Conservation (phyloP, 1,140 invertebrate genomes). For the Neuroterus valhalla region DNA sequence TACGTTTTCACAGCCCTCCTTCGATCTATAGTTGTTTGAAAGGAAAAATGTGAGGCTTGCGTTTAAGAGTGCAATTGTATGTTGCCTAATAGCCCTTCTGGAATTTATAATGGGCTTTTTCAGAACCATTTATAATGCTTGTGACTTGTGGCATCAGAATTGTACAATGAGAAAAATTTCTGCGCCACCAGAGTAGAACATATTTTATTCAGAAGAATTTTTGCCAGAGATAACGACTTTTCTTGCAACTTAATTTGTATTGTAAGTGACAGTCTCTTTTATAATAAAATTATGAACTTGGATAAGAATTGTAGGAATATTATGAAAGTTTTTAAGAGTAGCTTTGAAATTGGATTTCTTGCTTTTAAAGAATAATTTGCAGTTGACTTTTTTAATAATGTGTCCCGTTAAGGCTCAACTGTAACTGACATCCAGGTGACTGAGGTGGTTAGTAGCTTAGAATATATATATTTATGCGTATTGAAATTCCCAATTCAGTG, state of each 20-base stretch:
- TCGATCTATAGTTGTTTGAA: conserved; percentile 5
- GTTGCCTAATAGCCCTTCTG: conserved; percentile 13
- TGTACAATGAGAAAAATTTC: background rate
- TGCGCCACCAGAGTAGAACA: too few relatives aligned
- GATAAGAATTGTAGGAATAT: too few relatives aligned
- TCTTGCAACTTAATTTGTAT: too few relatives aligned
- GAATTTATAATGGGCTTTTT: conserved; percentile 11
- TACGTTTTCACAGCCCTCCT: too few relatives aligned
- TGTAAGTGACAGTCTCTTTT: background rate
- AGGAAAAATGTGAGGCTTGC: conserved; percentile 17
- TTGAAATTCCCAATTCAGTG: conserved; percentile 14
- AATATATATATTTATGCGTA: background rate
- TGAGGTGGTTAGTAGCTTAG: background rate
- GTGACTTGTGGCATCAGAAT: conserved; percentile 4
- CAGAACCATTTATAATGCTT: background rate
- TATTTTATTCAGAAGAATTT: too few relatives aligned
- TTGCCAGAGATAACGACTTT: too few relatives aligned
- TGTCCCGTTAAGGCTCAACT: background rate
- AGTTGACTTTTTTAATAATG: conserved; percentile 5
- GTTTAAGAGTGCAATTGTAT: background rate
- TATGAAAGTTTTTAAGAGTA: too few relatives aligned
- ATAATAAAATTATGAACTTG: background rate
- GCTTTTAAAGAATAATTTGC: background rate
- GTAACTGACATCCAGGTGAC: background rate
- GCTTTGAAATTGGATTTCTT: background rate